Base-by-base conservation (phyloP, 2,113 vertebrate species). In the Ibidorhyncha struthersii region DNA sequence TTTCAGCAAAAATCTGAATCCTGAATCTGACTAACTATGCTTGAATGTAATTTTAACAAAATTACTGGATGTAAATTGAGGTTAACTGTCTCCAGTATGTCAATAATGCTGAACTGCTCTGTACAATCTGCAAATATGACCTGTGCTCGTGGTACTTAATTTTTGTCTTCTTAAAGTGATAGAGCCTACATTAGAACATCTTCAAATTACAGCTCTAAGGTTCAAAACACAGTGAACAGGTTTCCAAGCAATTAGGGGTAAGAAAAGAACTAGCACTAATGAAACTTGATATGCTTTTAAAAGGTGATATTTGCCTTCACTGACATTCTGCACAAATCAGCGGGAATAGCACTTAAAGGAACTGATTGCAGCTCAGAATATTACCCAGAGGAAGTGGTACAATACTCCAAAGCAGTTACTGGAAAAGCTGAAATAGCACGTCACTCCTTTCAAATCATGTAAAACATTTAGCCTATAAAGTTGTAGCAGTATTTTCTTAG, bases 231-330 rank as follows among this genome's bases (percentile, higher is more conserved):
- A 87, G 49, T 66, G 41, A 91, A 94, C 40, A 78, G 34, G 30
- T 79, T 95, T 92, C 71, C 53, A 89, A 95, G 52, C n/a, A 94
- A 83, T 56, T 36, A 50, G 36, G n/a, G 29, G 23, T 67, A 79
- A 52, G 71, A 80, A 95, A 95, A 92, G 62, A 86, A 40, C 29
- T 62, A 56, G 13, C 14, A 45, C 6, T 89, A 87, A 83, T 82
- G 89, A 86, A 77, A 88, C 21, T 25, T 67, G 36, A 91, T 87
- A 91, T 63, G 72, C 76, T 89, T 90, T 82, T 85, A 93, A 84
- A 91, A 91, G 41, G 59, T 74, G 69, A 11, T 86, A 78, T 89
- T 86, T 96, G 72, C 50, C 59, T 89, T 87, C 56, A 25, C n/a
- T 89, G 55, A 58, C 76, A 77, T 92, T 86, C 71, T 58, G 58